Base-by-base conservation (phyloP, 2,113 vertebrate species). In the Zingel zingel region DNA sequence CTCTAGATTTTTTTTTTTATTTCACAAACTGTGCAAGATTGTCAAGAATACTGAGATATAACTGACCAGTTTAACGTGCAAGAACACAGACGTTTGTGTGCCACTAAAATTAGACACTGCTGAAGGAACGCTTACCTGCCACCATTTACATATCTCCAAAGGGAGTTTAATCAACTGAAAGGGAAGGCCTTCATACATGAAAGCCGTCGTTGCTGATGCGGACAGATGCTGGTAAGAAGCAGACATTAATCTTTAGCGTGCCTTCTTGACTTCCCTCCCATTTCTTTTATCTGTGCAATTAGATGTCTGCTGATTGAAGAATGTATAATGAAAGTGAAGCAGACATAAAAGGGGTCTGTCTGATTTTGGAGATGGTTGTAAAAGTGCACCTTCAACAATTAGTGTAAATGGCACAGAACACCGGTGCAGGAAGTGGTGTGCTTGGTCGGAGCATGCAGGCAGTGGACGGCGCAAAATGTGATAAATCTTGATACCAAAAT, bases 141-240 rank as follows among this genome's bases (percentile, higher is more conserved):
- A 16, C 77, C 39, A 11, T 75, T 79, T 50, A 36, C 33, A 18
- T 48, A 21, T 2, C 15, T 84, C 27, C 25, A 71, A 50, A 62
- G 47, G 53, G 69, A 82, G n/a, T 64, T 85, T 85, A 74, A 82
- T 80, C 64, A 80, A 45, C 25, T 54, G 30, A 64, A 62, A 79
- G 33, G 53, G 36, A 68, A 71, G 43, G 62, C 30, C 27, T 82
- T 53, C 67, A 30, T 69, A 74, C 58, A 5, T 30, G 2, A 80
- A 85, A 78, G 47, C 64, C 48, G 30, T 36, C 19, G 18, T 58
- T 25, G 57, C 57, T 77, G 68, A 74, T 25, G 50, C 57, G 67
- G 68, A 74, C 79, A 69, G 69, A 36, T 69, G 57, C 54, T 56
- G 50, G 9, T 47, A 54, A 48, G 16, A 73, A 8, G 57, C 9